Evolutionary conservation across 2,888 invertebrate genomes (phyloP).

Genomic region (Cosmia pyralina): DNA sequence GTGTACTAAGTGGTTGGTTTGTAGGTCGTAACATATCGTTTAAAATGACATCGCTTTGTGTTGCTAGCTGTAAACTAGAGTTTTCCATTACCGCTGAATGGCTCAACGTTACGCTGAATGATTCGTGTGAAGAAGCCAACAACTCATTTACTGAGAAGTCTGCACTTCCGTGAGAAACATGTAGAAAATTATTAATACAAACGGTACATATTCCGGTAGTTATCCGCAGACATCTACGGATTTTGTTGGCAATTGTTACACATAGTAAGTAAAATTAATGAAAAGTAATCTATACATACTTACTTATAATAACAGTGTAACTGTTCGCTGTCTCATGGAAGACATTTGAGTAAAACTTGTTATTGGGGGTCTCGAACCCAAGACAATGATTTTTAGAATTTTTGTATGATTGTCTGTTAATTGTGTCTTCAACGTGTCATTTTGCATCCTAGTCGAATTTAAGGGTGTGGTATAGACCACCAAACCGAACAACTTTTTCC

Average conservation of each 20-base stretch:
- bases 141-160: slow-evolving; percentile 58
- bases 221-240: slow-evolving; percentile 23
- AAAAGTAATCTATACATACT: neutral
- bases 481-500: no score
- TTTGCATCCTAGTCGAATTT: no score
- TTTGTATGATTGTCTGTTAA: no score
- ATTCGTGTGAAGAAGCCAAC: slow-evolving; percentile 77
- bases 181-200: slow-evolving; percentile 59
- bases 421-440: no score
- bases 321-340: neutral
- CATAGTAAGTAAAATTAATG: neutral
- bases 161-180: slow-evolving; percentile 67
- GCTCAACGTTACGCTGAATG: slow-evolving; percentile 70
- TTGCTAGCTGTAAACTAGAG: slow-evolving; percentile 73
- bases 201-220: slow-evolving; percentile 59
- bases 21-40: slow-evolving; percentile 49
- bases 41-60: slow-evolving; percentile 57
- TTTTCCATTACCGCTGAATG: slow-evolving; percentile 82
- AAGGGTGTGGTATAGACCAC: no score
- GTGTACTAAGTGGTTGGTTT: slow-evolving; percentile 31
- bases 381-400: no score
- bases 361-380: no score
- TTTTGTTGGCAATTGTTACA: slow-evolving; percentile 12
- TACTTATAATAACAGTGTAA: neutral
- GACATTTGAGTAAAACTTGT: no score